Conservation (phyloP, 2,797 vertebrate genomes). For the Mormyrus proboscirostris region DNA sequence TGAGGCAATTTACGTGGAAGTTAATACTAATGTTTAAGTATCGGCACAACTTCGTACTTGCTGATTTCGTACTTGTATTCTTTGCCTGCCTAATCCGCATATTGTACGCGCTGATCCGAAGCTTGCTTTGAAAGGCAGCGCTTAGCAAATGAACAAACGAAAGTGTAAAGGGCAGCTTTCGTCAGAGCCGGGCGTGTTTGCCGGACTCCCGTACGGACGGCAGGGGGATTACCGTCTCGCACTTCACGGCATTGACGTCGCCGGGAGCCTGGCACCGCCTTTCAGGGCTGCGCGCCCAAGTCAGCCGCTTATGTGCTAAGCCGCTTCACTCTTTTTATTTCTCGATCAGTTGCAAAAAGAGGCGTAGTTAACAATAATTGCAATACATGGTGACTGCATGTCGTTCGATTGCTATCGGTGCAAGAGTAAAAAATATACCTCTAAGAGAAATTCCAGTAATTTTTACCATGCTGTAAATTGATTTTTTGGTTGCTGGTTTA, state of each 20-base stretch:
- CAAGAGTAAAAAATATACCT: neutral
- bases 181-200: neutral
- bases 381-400: neutral
- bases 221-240: neutral
- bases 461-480: neutral
- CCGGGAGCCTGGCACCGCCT: neutral
- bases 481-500: neutral
- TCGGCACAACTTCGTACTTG: neutral
- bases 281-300: neutral
- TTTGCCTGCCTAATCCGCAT: neutral
- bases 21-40: neutral
- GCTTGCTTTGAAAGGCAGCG: neutral
- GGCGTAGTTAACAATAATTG: neutral
- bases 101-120: neutral
- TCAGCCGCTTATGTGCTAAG: neutral
- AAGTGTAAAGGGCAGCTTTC: neutral
- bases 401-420: neutral
- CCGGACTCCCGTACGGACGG: neutral
- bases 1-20: neutral
- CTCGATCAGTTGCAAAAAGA: neutral
- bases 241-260: neutral
- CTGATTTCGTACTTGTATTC: neutral
- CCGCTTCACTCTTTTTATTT: neutral
- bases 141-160: neutral
- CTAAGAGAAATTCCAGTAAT: neutral